Conservation (phyloP, 2,113 vertebrate genomes). For the Limanda limanda region DNA sequence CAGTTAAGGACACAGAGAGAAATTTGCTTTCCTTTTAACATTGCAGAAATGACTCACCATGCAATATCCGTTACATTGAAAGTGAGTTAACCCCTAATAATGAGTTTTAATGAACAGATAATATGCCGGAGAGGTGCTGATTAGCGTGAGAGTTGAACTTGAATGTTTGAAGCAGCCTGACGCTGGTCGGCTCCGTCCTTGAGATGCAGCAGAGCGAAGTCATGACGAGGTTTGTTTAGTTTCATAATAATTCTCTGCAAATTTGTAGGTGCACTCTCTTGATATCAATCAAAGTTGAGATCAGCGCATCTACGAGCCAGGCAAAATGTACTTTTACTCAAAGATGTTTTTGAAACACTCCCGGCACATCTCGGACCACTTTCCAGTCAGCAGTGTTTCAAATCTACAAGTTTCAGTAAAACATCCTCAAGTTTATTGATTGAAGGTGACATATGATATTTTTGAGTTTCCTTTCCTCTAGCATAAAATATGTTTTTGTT, state of each 20-base stretch:
- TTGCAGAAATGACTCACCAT: constrained; percentile 12
- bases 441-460: no score
- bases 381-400: no score
- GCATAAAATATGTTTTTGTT: no score
- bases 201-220: not conserved
- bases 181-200: not conserved
- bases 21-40: not conserved
- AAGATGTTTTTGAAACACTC: no score
- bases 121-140: not conserved
- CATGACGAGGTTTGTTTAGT: not conserved
- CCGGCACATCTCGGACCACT: no score
- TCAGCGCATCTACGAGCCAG: not conserved
- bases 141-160: not conserved
- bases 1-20: constrained; percentile 31
- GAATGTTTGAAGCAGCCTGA: not conserved
- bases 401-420: no score
- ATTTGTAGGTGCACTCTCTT: not conserved
- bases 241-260: not conserved
- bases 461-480: no score
- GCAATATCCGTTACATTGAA: constrained; percentile 1
- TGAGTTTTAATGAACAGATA: not conserved
- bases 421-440: no score
- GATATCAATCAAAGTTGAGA: not conserved
- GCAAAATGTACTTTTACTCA: no score
- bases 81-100: not conserved